phyloP scores from a whole-genome alignment of 2,888 invertebrate species.

The Cremastinae sp. region DNA sequence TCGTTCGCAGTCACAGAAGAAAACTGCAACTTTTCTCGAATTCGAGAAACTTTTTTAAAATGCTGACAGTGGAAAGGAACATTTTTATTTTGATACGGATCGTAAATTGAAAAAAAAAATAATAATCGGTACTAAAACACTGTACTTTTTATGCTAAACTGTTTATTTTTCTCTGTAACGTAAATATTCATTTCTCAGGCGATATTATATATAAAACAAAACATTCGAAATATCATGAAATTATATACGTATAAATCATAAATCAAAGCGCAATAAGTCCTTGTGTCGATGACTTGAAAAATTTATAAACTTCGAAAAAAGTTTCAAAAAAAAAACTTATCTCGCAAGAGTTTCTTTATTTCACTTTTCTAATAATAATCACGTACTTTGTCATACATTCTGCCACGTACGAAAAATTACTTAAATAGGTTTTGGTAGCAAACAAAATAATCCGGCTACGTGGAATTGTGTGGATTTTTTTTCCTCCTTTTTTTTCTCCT shows the following conservation, averaged over 20 bases:
- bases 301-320: conserved; percentile 31
- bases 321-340: conserved; percentile 42
- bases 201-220: conserved; percentile 70
- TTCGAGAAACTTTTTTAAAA: no score
- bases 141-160: conserved; percentile 66
- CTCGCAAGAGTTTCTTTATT: conserved; percentile 27
- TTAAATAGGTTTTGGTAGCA: conserved; percentile 12
- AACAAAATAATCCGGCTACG: conserved; percentile 33
- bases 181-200: conserved; percentile 67
- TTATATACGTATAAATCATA: conserved; percentile 53
- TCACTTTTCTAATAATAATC: background rate
- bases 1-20: no score
- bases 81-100: no score
- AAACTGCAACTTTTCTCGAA: no score
- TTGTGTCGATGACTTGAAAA: conserved; percentile 49
- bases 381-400: conserved; percentile 14
- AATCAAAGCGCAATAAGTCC: conserved; percentile 36
- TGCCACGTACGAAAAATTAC: conserved; percentile 33
- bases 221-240: conserved; percentile 61
- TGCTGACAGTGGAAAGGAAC: no score
- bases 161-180: conserved; percentile 71
- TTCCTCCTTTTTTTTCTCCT: background rate
- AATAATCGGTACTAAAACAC: background rate
- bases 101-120: background rate
- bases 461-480: conserved; percentile 14